Base-by-base conservation (phyloP, 1,140 invertebrate species). In the Scaptodrosophila lebanonensis region DNA sequence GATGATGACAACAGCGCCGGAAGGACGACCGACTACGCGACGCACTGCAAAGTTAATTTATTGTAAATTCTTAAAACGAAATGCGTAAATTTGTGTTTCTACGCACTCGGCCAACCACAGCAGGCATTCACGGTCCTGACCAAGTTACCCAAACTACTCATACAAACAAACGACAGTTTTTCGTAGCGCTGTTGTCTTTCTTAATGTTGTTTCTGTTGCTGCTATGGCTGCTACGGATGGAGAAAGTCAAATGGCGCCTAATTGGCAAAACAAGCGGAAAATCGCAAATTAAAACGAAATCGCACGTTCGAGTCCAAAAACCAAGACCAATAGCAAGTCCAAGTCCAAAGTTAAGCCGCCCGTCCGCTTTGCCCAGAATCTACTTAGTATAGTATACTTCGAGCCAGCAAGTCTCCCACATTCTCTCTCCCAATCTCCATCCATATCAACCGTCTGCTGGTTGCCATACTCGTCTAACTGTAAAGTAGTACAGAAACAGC, bases 261-360 rank as follows among this genome's bases (percentile, higher is more conserved):
- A 79, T 82, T 82, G 75, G 69, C 57, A 79, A 82, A 79, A 82
- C 73, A 82, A 66, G 75, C 75, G 56, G 68, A 79, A 82, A 79
- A 79, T 79, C 69, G 68, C 68, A 73, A 79, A 69, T 79, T 79
- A 67, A 72, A 76, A 54, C 43, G 36, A 51, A 79, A 67, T 67
- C 64, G 60, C 50, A 54, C 63, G 59, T 62, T 54, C 42, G 39
- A 35, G 40, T 39, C 18, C 11, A 56, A 32, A 49, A 27, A 35
- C 33, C 42, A 18, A 65, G 50, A 45, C 30, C 33, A 29, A 49
- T 33, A 22, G 36, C 38, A 25, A 54, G 43, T 17, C 29, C 43
- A n/a, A 33, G 43, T 9, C 15, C 9, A 27, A 16, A 8, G 48
- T 60, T 66, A 47, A 66, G 43, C 57, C 49, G 44, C 20, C 38